Conservation (phyloP, 2,888 invertebrate genomes). For the Stenurella melanura region DNA sequence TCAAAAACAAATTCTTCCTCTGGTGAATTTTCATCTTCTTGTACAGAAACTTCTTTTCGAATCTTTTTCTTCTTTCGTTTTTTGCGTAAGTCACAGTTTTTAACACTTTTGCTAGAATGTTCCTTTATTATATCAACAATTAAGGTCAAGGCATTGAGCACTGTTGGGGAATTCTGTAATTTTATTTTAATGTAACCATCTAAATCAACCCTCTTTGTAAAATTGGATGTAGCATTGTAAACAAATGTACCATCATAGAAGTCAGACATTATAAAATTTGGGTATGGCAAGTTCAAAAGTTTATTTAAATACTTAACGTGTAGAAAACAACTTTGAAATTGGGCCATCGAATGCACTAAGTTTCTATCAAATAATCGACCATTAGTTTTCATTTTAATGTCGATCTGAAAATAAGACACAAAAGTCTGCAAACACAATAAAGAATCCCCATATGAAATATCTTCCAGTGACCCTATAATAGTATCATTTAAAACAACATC, state of each 20-base stretch:
- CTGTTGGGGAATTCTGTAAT: constrained; percentile 46
- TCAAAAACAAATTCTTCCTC: constrained; percentile 59
- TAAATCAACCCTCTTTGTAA: constrained; percentile 71
- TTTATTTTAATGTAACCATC: constrained; percentile 58
- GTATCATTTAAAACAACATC: constrained; percentile 55
- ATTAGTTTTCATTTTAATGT: constrained; percentile 74
- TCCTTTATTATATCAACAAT: constrained; percentile 40
- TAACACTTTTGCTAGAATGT: constrained; percentile 2
- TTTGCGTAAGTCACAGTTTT: neutral
- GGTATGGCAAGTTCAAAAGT: constrained; percentile 78
- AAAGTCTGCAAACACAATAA: constrained; percentile 77
- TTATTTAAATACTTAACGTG: constrained; percentile 80
- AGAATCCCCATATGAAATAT: constrained; percentile 77
- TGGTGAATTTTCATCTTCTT: constrained; percentile 48
- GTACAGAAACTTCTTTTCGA: constrained; percentile 34
- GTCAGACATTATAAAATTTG: constrained; percentile 77
- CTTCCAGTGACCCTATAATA: constrained; percentile 73
- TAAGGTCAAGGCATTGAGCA: constrained; percentile 42
- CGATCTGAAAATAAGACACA: constrained; percentile 77
- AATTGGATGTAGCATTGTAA: constrained; percentile 82
- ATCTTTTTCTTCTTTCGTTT: constrained; percentile 50
- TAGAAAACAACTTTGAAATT: constrained; percentile 80
- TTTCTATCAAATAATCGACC: constrained; percentile 76
- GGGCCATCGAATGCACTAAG: constrained; percentile 79
- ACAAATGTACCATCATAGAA: constrained; percentile 85